Base-by-base conservation (phyloP, 2,888 invertebrate genomes). In the Hofmannophila pseudospretella region DNA sequence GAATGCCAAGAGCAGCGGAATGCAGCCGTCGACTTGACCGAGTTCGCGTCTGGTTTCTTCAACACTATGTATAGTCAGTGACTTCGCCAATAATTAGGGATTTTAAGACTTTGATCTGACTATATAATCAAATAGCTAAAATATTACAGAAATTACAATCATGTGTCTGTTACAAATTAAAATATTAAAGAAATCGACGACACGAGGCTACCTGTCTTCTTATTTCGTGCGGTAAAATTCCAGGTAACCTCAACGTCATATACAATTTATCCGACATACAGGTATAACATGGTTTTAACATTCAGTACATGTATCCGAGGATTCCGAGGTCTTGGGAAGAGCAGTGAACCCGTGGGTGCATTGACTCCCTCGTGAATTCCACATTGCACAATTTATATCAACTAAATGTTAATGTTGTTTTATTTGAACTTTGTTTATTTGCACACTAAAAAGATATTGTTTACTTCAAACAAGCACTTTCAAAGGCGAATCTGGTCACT, bases 271-370 rank as follows among this genome's bases (percentile, higher is more conserved):
- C 54, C 44, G 53, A 59, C 59, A 58, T 62, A 61, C 62, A 8
- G 27, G 3, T 11, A 10, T 16, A 16, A 16, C 16, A 5, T 16
- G 16, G 16, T 10, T 11, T 29, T 29, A 29, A 29, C 63, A 74
- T 72, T 65, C 64, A 67, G 71, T 55, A 63, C 76, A 68, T 68
- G 77, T 51, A 48, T 51, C 45, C 67, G 64, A 71, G 70, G 64
- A 58, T 54, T 51, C 45, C 67, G 64, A 71, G 70, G 64, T 59
- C 54, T 56, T 45, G 49, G 42, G 32, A 54, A 53, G 80, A 66
- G 70, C 76, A 72, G 45, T 80, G 80, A 82, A 80, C 81, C 50
- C 49, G 39, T 49, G 65, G 64, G 81, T 73, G 65, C 82, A 71
- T 63, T 80, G 82, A 80, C 79, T 71, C 59, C 49, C 54, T 51